Evolutionary conservation across 2,888 invertebrate species (phyloP).

Genomic region (Hipparchia semele): DNA sequence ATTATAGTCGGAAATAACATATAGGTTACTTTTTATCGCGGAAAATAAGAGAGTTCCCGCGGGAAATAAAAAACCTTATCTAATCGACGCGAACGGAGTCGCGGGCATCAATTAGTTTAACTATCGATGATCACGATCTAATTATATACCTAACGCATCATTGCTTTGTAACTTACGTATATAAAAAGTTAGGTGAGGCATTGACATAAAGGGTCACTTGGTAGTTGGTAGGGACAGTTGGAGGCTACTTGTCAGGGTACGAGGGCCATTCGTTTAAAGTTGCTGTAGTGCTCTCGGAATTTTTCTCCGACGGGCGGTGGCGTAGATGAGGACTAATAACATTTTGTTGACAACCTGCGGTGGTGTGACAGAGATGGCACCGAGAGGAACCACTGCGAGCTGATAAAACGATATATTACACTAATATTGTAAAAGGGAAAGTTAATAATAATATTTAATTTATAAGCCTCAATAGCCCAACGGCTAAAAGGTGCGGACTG

Average conservation of each 20-base stretch:
- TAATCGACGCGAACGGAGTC: no score
- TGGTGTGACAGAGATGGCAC: slow-evolving; percentile 60
- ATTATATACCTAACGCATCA: neutral
- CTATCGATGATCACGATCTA: no score
- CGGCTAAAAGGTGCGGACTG: no score
- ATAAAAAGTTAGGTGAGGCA: neutral
- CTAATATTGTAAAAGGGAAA: no score
- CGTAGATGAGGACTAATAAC: slow-evolving; percentile 68
- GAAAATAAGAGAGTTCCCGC: no score
- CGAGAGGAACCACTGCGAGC: slow-evolving; percentile 35
- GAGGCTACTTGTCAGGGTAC: slow-evolving; percentile 9
- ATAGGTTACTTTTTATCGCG: no score
- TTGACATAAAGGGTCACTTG: neutral
- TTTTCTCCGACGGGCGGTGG: slow-evolving; percentile 49
- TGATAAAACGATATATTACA: neutral
- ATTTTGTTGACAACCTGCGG: slow-evolving; percentile 70
- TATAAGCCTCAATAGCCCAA: no score
- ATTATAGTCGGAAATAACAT: no score
- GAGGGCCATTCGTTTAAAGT: slow-evolving; percentile 30
- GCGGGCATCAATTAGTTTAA: no score
- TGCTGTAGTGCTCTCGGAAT: slow-evolving; percentile 40
- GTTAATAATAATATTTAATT: no score
- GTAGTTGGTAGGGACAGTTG: neutral
- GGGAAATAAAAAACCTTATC: no score
- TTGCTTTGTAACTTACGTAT: neutral